Evolutionary conservation across 2,888 invertebrate species (phyloP), one percentile per base, ranked within the genome.

Genomic region (Acronicta alni): DNA sequence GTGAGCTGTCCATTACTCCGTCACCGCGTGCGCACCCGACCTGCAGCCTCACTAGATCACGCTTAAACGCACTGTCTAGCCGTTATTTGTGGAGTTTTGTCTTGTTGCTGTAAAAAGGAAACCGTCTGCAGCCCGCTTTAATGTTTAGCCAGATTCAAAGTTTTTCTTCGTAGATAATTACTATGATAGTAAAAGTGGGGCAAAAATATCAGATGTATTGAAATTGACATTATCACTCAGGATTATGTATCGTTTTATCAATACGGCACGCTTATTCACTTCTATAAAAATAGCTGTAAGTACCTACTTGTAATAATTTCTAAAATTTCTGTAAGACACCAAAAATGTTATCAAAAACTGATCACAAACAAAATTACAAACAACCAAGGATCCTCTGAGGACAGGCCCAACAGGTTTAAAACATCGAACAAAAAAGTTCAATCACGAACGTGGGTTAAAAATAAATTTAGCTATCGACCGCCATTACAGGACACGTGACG

Each of bases 1-100:
- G 89, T 89, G 89, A 88, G 84, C 79, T 81, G 83, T 83, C 86
- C 80, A 90, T 90, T 89, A 90, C 73, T 75, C 77, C 82, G 83
- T 83, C 87, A 82, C 84, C 81, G 82, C 70, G 80, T 72, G 85
- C 82, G 87, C 90, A 82, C 81, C 89, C 85, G 84, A 80, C 63
- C 77, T 74, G 77, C 81, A 82, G 80, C 77, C 42, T 56, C 66
- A 43, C 61, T 65, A 69, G 47, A 70, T 80, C 81, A 80, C 72
- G 72, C 68, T 73, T 67, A 62, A 65, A 72, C 59, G 61, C 69
- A 57, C 46, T 43, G 59, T 59, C 68, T 69, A 51, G 43, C 38
- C 54, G 45, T 58, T 46, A 58, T 51, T 66, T 20, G 32, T 35
- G n/a, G 12, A 35, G 18, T 42, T 51, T 42, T n/a, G 18, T 32